Percentiles rank a stretch among this genome's conserved stretches.
phyloP scores from a whole-genome alignment of 2,888 invertebrate species.

The Epinotia nisella region DNA sequence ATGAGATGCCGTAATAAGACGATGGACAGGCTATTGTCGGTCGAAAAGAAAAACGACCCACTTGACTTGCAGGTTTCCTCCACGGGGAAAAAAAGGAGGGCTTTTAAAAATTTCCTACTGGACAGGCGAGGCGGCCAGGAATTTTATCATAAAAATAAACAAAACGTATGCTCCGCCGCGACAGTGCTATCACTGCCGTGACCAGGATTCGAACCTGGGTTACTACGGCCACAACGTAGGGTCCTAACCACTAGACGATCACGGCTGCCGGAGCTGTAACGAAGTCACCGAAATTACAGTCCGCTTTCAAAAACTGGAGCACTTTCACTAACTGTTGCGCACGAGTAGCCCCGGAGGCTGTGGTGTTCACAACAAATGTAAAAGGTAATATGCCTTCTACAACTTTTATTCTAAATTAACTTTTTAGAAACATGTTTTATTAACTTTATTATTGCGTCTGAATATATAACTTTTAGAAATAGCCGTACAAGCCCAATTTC shows the following conservation, averaged over 20 bases:
- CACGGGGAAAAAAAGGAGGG: too few relatives aligned
- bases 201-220: conserved; percentile 91
- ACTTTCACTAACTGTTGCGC: conserved; percentile 47
- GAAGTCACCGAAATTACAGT: conserved; percentile 31
- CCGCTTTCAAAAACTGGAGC: conserved; percentile 46
- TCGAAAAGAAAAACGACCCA: too few relatives aligned
- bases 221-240: conserved; percentile 90
- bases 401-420: background rate
- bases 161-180: conserved; percentile 43
- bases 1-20: too few relatives aligned
- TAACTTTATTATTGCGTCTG: too few relatives aligned
- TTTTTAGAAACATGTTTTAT: too few relatives aligned
- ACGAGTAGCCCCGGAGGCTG: background rate
- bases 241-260: conserved; percentile 91
- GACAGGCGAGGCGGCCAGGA: background rate
- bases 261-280: conserved; percentile 81
- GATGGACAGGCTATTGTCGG: too few relatives aligned
- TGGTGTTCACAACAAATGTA: background rate
- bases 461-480: too few relatives aligned
- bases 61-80: too few relatives aligned
- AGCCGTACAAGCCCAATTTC: too few relatives aligned
- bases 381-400: background rate
- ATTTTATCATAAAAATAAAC: background rate
- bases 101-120: too few relatives aligned
- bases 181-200: conserved; percentile 77